Evolutionary conservation across 2,797 vertebrate genomes (phyloP).

Genomic region (Xerus rutilus): DNA sequence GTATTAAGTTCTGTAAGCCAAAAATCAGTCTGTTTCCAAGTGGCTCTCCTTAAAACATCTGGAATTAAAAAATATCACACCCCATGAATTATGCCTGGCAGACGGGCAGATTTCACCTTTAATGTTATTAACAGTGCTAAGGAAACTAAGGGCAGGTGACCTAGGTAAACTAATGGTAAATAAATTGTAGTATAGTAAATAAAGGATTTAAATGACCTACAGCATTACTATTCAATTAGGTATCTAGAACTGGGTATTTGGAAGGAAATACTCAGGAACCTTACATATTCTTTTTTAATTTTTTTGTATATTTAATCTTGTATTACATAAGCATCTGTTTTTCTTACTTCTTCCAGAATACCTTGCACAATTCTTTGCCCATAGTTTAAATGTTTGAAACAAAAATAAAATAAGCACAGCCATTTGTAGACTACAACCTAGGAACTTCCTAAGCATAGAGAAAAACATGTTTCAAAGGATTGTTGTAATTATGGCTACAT

Average conservation of each 20-base stretch:
- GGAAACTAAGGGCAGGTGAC: background rate
- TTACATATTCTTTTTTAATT: background rate
- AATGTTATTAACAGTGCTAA: background rate
- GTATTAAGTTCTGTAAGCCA: constrained; percentile 62
- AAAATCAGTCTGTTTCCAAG: constrained; percentile 60
- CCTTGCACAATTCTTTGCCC: constrained; percentile 54
- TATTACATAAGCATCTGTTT: constrained; percentile 54
- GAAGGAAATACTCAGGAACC: constrained; percentile 12
- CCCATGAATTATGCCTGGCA: constrained; percentile 26
- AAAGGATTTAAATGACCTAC: background rate
- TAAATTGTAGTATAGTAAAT: background rate
- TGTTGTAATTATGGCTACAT: background rate
- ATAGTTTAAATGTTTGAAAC: constrained; percentile 61
- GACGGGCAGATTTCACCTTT: constrained; percentile 34
- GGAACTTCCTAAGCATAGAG: background rate
- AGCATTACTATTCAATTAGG: background rate
- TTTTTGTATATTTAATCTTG: background rate
- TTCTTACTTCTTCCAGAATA: constrained; percentile 45
- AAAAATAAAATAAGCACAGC: constrained; percentile 49
- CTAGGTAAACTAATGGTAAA: background rate
- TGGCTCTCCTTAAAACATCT: constrained; percentile 66
- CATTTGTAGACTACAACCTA: constrained; percentile 5
- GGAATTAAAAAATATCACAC: constrained; percentile 21
- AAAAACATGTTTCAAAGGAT: constrained; percentile 3
- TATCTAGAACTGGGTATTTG: background rate